A percentile compares a stretch with the other conserved stretches of the same genome.
phyloP scores from a whole-genome alignment of 2,113 vertebrate genomes.

The Sporophila hypoxantha region DNA sequence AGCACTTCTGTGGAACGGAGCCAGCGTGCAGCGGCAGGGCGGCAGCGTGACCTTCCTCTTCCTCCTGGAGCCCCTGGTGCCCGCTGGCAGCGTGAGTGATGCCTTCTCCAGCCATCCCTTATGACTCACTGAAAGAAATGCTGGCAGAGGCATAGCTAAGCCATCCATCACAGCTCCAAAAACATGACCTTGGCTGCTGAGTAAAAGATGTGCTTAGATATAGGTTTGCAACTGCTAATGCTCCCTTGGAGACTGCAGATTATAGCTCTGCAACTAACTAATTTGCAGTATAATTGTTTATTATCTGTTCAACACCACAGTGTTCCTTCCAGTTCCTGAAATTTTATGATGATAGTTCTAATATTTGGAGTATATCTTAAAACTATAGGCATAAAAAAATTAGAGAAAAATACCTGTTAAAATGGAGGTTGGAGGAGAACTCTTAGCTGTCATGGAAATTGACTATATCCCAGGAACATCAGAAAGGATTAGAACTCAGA shows the following conservation, averaged over 20 bases:
- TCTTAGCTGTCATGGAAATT: neutral
- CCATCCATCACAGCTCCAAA: neutral
- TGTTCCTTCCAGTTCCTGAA: neutral
- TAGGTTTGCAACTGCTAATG: neutral
- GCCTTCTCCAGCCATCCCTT: neutral
- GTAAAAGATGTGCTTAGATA: neutral
- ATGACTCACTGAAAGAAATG: neutral
- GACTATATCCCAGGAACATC: neutral
- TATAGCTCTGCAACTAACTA: neutral
- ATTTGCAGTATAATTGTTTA: neutral
- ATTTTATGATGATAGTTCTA: neutral
- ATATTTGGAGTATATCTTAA: neutral
- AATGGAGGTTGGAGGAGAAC: neutral
- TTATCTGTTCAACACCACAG: neutral
- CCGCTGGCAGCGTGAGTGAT: accelerated
- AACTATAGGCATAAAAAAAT: neutral
- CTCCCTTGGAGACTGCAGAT: neutral
- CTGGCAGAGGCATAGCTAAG: neutral
- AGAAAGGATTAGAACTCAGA: neutral
- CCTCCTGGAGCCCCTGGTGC: neutral
- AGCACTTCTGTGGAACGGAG: neutral
- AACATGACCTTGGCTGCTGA: neutral
- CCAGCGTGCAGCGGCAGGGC: neutral
- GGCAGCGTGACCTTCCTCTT: accelerated
- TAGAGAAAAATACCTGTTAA: neutral